Conservation (phyloP, 2,888 invertebrate genomes). For the Hermaeophaga mercurialis region DNA sequence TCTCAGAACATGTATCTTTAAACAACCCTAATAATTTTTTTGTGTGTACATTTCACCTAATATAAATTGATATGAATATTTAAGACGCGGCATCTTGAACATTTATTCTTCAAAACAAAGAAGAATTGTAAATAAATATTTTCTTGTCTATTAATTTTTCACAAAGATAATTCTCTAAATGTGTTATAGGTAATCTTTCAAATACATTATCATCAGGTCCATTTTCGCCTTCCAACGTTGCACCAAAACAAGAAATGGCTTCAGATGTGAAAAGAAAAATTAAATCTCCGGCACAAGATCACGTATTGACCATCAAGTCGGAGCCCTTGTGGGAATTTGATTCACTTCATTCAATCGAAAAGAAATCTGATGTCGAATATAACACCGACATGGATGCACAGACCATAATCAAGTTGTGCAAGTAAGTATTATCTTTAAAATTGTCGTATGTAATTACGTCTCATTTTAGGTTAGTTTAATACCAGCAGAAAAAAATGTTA, state of each 20-base stretch:
- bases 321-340: conserved; percentile 63
- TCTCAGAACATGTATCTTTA: no score
- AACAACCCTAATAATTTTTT: no score
- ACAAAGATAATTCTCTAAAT: no score
- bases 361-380: conserved; percentile 69
- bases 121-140: no score
- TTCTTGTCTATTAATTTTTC: no score
- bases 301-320: conserved; percentile 56
- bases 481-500: no score
- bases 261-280: conserved; percentile 51
- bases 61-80: no score
- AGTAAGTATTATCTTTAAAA: conserved; percentile 58
- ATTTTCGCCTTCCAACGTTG: conserved; percentile 61
- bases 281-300: conserved; percentile 55
- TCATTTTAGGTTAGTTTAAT: no score
- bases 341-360: conserved; percentile 57
- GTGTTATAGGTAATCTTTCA: conserved; percentile 19
- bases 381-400: conserved; percentile 79
- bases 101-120: no score
- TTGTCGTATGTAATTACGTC: background rate
- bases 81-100: no score
- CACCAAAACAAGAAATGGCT: conserved; percentile 46
- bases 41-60: no score
- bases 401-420: conserved; percentile 72
- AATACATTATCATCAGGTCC: conserved; percentile 60